A percentile compares a stretch with the other conserved stretches of the same genome.
phyloP scores from a whole-genome alignment of 1,140 invertebrate genomes.

The Mesaphorura yosii region DNA sequence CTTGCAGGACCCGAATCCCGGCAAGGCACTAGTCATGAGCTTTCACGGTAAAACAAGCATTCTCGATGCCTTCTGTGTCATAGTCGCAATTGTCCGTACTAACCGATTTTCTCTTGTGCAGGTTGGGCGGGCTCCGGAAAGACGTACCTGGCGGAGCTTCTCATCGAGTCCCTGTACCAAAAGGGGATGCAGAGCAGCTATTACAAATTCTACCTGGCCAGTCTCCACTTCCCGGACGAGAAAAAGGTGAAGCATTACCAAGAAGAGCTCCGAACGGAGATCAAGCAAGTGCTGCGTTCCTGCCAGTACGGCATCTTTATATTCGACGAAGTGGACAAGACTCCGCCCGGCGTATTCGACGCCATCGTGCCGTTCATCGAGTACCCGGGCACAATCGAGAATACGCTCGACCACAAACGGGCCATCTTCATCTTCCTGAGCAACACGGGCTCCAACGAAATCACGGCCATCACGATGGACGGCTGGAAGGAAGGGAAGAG shows the following conservation, averaged over 20 bases:
- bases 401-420: constrained; percentile 2
- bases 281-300: not conserved
- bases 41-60: constrained; percentile 31
- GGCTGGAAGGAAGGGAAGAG: constrained; percentile 21
- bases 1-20: constrained; percentile 33
- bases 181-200: constrained; percentile 21
- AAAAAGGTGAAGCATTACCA: constrained; percentile 8
- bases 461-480: constrained; percentile 9
- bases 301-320: constrained; percentile 20
- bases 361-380: constrained; percentile 21
- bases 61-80: not conserved
- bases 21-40: constrained; percentile 39
- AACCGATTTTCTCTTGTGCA: not conserved
- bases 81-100: not conserved
- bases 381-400: constrained; percentile 5
- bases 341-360: constrained; percentile 21
- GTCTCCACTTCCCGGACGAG: constrained; percentile 12
- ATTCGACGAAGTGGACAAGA: constrained; percentile 30
- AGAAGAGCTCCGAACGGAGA: constrained; percentile 13
- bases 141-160: constrained; percentile 17
- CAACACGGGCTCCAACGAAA: constrained; percentile 24
- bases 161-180: constrained; percentile 20
- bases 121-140: constrained; percentile 27
- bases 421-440: constrained; percentile 28
- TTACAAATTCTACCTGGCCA: constrained; percentile 12